Percentiles rank a stretch among this genome's conserved stretches.
phyloP scores from a whole-genome alignment of 1,140 invertebrate species.

The Acyrthosiphon pisum region DNA sequence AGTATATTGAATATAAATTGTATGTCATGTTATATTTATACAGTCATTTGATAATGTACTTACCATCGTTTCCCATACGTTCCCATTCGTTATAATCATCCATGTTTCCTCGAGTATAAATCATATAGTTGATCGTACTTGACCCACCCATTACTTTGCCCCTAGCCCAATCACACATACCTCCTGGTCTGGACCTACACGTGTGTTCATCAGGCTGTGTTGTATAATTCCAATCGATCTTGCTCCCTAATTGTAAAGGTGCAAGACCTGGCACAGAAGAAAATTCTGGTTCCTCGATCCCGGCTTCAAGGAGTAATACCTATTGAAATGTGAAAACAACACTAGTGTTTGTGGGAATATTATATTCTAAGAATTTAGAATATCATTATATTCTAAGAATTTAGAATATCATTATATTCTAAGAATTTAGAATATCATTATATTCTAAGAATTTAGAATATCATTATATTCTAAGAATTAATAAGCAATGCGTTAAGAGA shows the following conservation, averaged over 20 bases:
- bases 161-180: conserved; percentile 73
- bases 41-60: not conserved
- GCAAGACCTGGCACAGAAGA: conserved; percentile 73
- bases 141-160: conserved; percentile 85
- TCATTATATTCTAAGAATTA: too few relatives aligned
- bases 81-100: conserved; percentile 63
- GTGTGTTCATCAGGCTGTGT: conserved; percentile 67
- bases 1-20: too few relatives aligned
- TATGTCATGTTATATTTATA: too few relatives aligned
- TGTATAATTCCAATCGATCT: conserved; percentile 69
- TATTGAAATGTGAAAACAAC: conserved; percentile 39
- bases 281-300: conserved; percentile 75
- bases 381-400: too few relatives aligned
- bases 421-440: too few relatives aligned
- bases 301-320: conserved; percentile 78
- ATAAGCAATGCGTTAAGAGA: not conserved
- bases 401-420: too few relatives aligned
- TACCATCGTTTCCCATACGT: conserved; percentile 58
- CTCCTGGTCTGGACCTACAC: conserved; percentile 62
- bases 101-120: conserved; percentile 81
- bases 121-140: conserved; percentile 89
- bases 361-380: too few relatives aligned
- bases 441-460: too few relatives aligned
- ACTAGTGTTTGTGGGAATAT: not conserved
- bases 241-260: conserved; percentile 66